Evolutionary conservation across 2,888 invertebrate species (phyloP).

Genomic region (Platerodrilus igneus): DNA sequence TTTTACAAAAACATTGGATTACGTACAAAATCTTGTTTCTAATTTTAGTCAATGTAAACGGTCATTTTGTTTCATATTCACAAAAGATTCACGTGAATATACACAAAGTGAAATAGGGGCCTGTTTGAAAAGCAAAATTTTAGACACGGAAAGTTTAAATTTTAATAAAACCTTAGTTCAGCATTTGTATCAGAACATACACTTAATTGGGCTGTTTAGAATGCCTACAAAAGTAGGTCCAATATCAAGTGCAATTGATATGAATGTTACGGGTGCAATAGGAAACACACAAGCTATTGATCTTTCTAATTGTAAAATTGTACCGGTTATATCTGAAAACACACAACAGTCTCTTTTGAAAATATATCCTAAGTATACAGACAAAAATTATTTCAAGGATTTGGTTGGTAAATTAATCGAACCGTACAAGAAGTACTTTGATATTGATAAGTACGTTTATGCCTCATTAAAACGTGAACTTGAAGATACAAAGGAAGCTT

Average conservation of each 20-base stretch:
- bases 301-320: no score
- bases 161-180: conserved; percentile 12
- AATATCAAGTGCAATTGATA: conserved; percentile 6
- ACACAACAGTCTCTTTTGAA: no score
- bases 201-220: conserved; percentile 7
- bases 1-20: conserved; percentile 6
- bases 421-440: no score
- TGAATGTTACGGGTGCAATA: conserved; percentile 8
- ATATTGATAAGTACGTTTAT: no score
- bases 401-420: no score
- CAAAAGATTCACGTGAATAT: conserved; percentile 9
- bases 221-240: conserved; percentile 5
- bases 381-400: no score
- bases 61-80: conserved; percentile 12
- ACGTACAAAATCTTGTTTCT: conserved; percentile 3
- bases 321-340: no score
- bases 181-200: conserved; percentile 2
- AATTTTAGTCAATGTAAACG: conserved; percentile 6
- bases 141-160: conserved; percentile 3
- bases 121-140: conserved; percentile 8
- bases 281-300: no score
- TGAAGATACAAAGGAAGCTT: no score
- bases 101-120: background rate
- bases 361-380: no score
- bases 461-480: no score